Evolutionary conservation across 2,888 invertebrate species (phyloP), one percentile per base, ranked within the genome.

Genomic region (Thera obeliscata): DNA sequence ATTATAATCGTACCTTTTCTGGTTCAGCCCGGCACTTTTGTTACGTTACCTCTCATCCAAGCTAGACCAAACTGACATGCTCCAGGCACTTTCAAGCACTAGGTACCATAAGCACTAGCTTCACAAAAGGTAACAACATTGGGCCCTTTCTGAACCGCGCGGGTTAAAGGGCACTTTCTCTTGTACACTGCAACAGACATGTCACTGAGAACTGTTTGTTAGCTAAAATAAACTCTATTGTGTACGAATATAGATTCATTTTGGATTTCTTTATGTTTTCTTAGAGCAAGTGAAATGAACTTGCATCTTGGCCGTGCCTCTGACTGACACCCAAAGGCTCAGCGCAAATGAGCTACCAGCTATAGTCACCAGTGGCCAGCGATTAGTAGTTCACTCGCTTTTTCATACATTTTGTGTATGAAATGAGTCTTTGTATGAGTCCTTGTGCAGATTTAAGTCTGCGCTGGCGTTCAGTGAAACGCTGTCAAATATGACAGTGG

Each of bases 121-220:
- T n/a, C 56, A 36, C 48, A 58, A 58, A 56, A 58, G 58, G 48
- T 11, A 58, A 48, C 59, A 12, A 59, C 49, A 59, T 59, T 50
- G 50, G 59, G 49, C 1, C 59, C 49, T 59, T 59, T 38, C 58
- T 11, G 49, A 59, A 59, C 12, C 59, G 12, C 35, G 49, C 49
- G 33, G 59, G 49, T 59, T 38, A 59, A 12, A 55, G 61, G 35
- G 54, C 54, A 3, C 52, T 61, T 61, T 54, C 61, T 52, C 61
- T 50, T 4, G 41, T 4, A 2, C 22, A 0, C 59, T 33, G 12
- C 38, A 46, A 4, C 22, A 8, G 50, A n/a, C 50, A 22, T 22
- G 22, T 22, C 22, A 41, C 38, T 46, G n/a, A 9, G 41, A 36
- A 38, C 38, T 11, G 11, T 11, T 9, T 33, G 33, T 35, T 48